A percentile compares a stretch with the other conserved stretches of the same genome.
Conservation (phyloP, 2,797 vertebrate genomes). For the Chaunax sp. region DNA sequence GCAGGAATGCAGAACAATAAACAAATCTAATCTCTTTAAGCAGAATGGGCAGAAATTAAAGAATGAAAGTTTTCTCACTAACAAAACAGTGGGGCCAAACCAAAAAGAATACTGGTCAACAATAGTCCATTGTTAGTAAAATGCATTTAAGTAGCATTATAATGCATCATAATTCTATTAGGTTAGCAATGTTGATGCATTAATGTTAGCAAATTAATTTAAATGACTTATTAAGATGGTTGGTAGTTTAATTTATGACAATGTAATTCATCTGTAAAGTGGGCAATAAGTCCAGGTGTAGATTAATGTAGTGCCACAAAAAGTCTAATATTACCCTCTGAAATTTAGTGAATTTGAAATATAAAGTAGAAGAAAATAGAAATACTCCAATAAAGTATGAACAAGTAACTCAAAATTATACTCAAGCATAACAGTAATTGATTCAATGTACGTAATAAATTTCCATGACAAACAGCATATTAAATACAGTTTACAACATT, state of each 20-base stretch:
- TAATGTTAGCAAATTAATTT: not conserved
- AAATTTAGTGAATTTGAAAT: slow-evolving; percentile 1
- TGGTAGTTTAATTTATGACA: slow-evolving; percentile 1
- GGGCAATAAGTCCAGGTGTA: no score
- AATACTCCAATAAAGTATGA: slow-evolving; percentile 5
- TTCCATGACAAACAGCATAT: slow-evolving; percentile 21
- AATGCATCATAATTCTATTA: not conserved
- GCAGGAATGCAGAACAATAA: slow-evolving; percentile 33
- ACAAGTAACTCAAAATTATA: slow-evolving; percentile 14
- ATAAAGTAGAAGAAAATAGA: slow-evolving; percentile 5
- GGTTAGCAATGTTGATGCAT: slow-evolving; percentile 12
- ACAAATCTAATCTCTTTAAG: slow-evolving; percentile 21
- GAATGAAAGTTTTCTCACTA: not conserved
- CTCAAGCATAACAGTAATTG: not conserved
- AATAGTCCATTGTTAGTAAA: slow-evolving; percentile 12
- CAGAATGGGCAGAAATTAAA: slow-evolving; percentile 2
- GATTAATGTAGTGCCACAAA: slow-evolving; percentile 9
- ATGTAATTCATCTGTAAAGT: not conserved
- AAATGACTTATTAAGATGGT: not conserved
- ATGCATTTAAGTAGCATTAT: slow-evolving; percentile 9
- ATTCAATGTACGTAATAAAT: no score
- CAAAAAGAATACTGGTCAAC: slow-evolving; percentile 9
- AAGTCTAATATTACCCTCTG: slow-evolving; percentile 15
- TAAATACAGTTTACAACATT: slow-evolving; percentile 54
- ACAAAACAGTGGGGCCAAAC: slow-evolving; percentile 1